These are phyloP conservation scores for Nymphalis polychloros DNA, from an alignment of 2,888 invertebrate species.

Conservation along the genomic window DNA sequence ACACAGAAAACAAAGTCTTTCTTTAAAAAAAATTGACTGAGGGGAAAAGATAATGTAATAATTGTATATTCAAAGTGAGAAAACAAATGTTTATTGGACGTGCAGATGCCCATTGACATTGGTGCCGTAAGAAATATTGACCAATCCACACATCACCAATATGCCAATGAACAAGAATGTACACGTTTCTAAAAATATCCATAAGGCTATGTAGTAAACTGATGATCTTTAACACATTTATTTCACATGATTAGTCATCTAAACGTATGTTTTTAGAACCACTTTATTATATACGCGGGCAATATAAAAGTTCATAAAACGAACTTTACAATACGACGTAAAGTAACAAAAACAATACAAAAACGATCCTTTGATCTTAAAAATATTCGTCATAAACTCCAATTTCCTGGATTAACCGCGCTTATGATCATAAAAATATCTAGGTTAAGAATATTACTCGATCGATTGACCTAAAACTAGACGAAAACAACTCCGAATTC, in stretches of 20 bases:
- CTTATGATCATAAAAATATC: constrained; percentile 17
- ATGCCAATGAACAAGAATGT: no score
- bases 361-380: constrained; percentile 25
- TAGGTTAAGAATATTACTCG: constrained; percentile 23
- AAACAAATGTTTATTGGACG: no score
- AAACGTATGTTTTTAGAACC: no score
- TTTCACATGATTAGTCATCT: no score
- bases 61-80: no score
- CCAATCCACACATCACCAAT: no score
- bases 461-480: constrained; percentile 17
- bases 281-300: neutral
- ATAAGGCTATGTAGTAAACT: neutral
- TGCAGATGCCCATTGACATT: no score
- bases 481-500: neutral
- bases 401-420: constrained; percentile 2
- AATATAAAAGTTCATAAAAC: constrained; percentile 2
- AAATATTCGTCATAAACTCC: constrained; percentile 14
- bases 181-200: no score
- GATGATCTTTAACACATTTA: neutral
- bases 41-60: no score
- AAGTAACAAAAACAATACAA: neutral
- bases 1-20: no score
- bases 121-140: no score
- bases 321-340: constrained; percentile 5
- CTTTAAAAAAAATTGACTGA: no score